These are phyloP conservation scores for Scolopax mira DNA, from an alignment of 2,113 vertebrate species.

Conservation along the genomic window DNA sequence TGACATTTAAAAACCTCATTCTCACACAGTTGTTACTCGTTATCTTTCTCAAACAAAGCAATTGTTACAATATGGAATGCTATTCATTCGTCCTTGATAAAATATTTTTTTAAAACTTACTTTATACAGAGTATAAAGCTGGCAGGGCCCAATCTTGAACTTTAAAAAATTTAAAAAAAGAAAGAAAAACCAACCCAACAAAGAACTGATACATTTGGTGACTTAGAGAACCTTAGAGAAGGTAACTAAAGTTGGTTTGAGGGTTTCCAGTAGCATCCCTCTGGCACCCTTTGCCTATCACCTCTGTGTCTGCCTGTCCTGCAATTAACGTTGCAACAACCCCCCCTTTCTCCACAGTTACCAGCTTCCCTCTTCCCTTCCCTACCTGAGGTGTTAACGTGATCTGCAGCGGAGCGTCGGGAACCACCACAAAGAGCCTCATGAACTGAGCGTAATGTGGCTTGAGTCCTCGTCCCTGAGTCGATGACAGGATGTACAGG, in stretches of 20 bases:
- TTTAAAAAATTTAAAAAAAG: not conserved
- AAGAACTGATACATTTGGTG: not conserved
- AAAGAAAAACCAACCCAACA: no score
- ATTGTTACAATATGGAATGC: not conserved
- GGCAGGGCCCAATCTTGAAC: not conserved
- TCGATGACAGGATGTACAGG: conserved; percentile 90
- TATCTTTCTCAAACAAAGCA: not conserved
- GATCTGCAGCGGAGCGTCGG: conserved; percentile 92
- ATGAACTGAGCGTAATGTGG: conserved; percentile 92
- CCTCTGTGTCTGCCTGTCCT: not conserved
- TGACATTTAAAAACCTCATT: not conserved
- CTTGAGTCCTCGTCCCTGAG: conserved; percentile 93
- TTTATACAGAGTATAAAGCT: not conserved
- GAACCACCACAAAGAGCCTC: conserved; percentile 92
- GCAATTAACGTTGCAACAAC: not conserved
- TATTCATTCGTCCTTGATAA: not conserved
- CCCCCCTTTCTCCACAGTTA: not conserved
- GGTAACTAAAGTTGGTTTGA: not conserved
- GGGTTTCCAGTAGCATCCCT: not conserved
- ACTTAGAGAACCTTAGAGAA: not conserved
- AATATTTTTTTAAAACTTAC: not conserved
- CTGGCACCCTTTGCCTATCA: not conserved
- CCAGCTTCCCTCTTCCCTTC: not conserved
- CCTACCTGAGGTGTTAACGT: conserved; percentile 91
- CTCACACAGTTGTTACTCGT: not conserved